phyloP scores from a whole-genome alignment of 1,140 invertebrate species.

The Nautilus pompilius region DNA sequence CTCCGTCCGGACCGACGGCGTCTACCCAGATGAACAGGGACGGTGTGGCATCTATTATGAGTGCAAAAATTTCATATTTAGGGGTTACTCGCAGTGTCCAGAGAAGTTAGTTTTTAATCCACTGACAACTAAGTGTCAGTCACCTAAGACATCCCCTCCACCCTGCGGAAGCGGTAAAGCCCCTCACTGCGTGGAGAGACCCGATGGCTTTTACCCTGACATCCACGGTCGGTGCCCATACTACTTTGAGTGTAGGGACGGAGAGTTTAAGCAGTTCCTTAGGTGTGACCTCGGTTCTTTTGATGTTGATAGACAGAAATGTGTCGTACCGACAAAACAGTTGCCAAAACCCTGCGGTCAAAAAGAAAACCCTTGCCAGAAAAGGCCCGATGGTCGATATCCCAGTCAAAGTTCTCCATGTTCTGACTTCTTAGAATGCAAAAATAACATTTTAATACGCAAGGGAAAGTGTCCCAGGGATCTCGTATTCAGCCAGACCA shows the following conservation, averaged over 20 bases:
- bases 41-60: conserved; percentile 27
- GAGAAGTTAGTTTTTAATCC: conserved; percentile 23
- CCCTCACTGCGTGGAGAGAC: conserved; percentile 14
- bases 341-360: conserved; percentile 21
- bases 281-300: conserved; percentile 24
- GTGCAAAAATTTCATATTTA: conserved; percentile 14
- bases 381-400: conserved; percentile 10
- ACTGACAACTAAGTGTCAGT: conserved; percentile 14
- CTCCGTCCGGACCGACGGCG: conserved; percentile 8
- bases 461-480: conserved; percentile 8
- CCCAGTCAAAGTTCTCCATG: conserved; percentile 12
- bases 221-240: conserved; percentile 23
- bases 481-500: conserved; percentile 10
- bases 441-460: conserved; percentile 1
- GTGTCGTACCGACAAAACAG: conserved; percentile 17
- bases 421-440: conserved; percentile 12
- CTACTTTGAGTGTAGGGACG: conserved; percentile 21
- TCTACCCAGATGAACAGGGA: conserved; percentile 28
- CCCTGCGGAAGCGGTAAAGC: conserved; percentile 21
- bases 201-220: conserved; percentile 25
- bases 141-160: conserved; percentile 10
- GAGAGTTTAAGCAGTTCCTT: conserved; percentile 13
- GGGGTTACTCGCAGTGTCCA: conserved; percentile 21
- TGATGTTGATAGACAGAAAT: conserved; percentile 17
- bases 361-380: conserved; percentile 19